Conservation (phyloP, 2,888 invertebrate species). For the Lepidocyrtinus sp. region DNA sequence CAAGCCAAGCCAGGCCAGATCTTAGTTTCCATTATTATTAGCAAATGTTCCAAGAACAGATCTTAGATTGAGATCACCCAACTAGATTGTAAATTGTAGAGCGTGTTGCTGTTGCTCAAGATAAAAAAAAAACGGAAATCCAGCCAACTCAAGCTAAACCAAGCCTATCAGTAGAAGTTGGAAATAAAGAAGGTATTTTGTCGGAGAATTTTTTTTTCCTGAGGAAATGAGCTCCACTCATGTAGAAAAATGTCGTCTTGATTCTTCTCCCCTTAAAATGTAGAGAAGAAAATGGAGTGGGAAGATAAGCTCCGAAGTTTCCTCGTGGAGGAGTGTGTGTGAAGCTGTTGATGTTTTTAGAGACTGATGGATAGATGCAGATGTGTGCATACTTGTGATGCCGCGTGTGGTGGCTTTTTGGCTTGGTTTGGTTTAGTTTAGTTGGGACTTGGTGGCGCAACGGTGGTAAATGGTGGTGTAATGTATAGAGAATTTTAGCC, state of each 20-base stretch:
- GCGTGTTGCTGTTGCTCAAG: neutral
- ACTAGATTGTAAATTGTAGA: neutral
- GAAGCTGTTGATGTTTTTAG: neutral
- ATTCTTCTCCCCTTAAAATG: neutral
- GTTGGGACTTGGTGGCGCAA: no score
- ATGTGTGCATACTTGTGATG: neutral
- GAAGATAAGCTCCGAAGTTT: neutral
- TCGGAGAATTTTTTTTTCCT: conserved; percentile 45
- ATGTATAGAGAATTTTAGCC: no score
- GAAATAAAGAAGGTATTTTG: conserved; percentile 49
- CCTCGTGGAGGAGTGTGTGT: neutral
- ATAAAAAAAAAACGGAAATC: conserved; percentile 1
- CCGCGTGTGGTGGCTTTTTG: neutral
- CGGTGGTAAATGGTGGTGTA: no score
- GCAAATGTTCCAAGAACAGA: neutral
- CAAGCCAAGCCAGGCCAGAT: neutral
- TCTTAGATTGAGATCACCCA: conserved; percentile 36
- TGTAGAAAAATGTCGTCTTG: conserved; percentile 51
- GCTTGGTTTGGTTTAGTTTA: neutral
- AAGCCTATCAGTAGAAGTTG: conserved; percentile 26
- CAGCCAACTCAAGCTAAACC: no score
- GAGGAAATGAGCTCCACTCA: conserved; percentile 57
- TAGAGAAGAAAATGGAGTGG: neutral
- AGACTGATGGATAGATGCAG: neutral
- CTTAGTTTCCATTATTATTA: neutral